phyloP scores from a whole-genome alignment of 2,113 vertebrate species.

The Pseudorhombus dupliciocellatus region DNA sequence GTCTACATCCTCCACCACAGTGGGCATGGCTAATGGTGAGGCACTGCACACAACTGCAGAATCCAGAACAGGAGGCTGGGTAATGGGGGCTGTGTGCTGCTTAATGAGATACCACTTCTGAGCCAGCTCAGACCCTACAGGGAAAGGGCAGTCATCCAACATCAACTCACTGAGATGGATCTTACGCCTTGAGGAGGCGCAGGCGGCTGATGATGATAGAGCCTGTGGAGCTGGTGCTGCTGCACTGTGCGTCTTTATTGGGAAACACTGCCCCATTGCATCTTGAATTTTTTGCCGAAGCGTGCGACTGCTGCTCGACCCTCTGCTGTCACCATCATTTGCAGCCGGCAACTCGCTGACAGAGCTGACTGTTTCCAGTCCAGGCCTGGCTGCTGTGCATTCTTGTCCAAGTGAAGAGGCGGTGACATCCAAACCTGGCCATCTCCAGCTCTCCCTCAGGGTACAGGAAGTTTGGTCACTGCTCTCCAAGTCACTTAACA shows the following conservation, averaged over 20 bases:
- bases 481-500: slow-evolving; percentile 68
- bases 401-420: slow-evolving; percentile 63
- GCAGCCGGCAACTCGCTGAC: slow-evolving; percentile 35
- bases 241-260: slow-evolving; percentile 77
- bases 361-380: slow-evolving; percentile 28
- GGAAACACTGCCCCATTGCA: slow-evolving; percentile 87
- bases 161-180: slow-evolving; percentile 87
- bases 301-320: slow-evolving; percentile 74
- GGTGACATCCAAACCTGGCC: slow-evolving; percentile 64
- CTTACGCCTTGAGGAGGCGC: slow-evolving; percentile 79
- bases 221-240: slow-evolving; percentile 53
- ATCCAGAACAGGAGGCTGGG: slow-evolving; percentile 76
- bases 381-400: slow-evolving; percentile 29
- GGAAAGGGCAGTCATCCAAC: slow-evolving; percentile 87
- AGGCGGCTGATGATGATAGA: slow-evolving; percentile 61
- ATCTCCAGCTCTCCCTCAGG: slow-evolving; percentile 64
- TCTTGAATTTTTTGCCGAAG: slow-evolving; percentile 86
- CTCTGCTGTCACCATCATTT: slow-evolving; percentile 67
- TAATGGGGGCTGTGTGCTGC: slow-evolving; percentile 86
- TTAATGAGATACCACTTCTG: slow-evolving; percentile 89
- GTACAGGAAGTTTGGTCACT: slow-evolving; percentile 65
- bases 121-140: slow-evolving; percentile 83
- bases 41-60: slow-evolving; percentile 53
- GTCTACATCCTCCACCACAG: slow-evolving; percentile 81
- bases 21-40: slow-evolving; percentile 32